A percentile compares a stretch with the other conserved stretches of the same genome.
Evolutionary conservation across 2,888 invertebrate species (phyloP).

Genomic region (Drosophila multiciliata): DNA sequence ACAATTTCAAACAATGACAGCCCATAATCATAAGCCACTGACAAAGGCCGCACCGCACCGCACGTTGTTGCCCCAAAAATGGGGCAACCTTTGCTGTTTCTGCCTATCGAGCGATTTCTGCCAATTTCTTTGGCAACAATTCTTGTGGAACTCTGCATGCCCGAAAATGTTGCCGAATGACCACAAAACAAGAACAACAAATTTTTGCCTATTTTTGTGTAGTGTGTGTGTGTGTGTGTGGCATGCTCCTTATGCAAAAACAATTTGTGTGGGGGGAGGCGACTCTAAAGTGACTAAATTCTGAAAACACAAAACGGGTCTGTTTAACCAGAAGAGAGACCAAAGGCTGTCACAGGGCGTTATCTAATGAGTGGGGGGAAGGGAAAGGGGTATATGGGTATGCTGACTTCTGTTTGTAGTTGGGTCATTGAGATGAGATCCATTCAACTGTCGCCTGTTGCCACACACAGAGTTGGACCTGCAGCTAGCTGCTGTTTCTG

Average conservation of each 20-base stretch:
- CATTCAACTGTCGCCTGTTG: slow-evolving; percentile 69
- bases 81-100: slow-evolving; percentile 42
- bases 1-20: slow-evolving; percentile 58
- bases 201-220: neutral
- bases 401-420: slow-evolving; percentile 40
- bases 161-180: slow-evolving; percentile 9
- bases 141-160: slow-evolving; percentile 12
- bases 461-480: slow-evolving; percentile 13
- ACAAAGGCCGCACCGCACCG: slow-evolving; percentile 24
- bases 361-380: slow-evolving; percentile 50
- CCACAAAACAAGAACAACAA: slow-evolving; percentile 4
- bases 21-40: slow-evolving; percentile 38
- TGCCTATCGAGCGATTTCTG: slow-evolving; percentile 29
- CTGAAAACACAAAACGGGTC: slow-evolving; percentile 15
- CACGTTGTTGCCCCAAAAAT: slow-evolving; percentile 48
- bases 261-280: slow-evolving; percentile 47
- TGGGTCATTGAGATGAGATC: slow-evolving; percentile 67
- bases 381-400: neutral
- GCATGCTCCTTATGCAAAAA: slow-evolving; percentile 66
- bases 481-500: neutral
- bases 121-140: slow-evolving; percentile 15
- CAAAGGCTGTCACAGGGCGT: slow-evolving; percentile 38
- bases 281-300: slow-evolving; percentile 18
- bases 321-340: slow-evolving; percentile 20
- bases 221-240: neutral